Percentiles rank a stretch among this genome's conserved stretches.
These are phyloP conservation scores for Pachycephus smyrnensis DNA, from an alignment of 2,888 invertebrate species.

Conservation along the genomic window DNA sequence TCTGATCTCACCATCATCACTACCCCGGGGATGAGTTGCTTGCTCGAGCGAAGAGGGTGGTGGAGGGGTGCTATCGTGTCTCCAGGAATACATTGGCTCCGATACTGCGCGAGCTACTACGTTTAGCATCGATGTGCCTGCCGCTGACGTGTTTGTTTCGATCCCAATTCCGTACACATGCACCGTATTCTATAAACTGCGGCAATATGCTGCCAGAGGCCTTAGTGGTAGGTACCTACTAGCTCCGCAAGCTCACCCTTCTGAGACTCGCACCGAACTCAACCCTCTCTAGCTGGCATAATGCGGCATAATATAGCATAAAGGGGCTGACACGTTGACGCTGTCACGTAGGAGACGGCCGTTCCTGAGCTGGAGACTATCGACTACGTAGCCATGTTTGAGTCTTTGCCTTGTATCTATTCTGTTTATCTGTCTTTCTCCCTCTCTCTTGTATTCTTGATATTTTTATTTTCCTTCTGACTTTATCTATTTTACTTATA, in stretches of 20 bases:
- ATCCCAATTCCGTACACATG: conserved; percentile 12
- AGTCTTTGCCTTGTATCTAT: background rate
- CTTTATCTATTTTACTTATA: background rate
- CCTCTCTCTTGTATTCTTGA: background rate
- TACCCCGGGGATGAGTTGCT: background rate
- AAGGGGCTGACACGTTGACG: conserved; percentile 12
- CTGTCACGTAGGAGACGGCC: conserved; percentile 5
- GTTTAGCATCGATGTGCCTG: conserved; percentile 5
- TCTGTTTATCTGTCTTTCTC: background rate
- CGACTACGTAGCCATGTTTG: background rate
- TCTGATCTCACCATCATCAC: background rate
- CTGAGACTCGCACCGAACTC: background rate
- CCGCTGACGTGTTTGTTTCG: conserved; percentile 7
- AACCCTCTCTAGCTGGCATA: background rate
- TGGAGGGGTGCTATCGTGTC: background rate
- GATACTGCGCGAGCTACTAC: conserved; percentile 1
- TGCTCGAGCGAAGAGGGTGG: background rate
- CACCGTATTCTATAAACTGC: conserved; percentile 2
- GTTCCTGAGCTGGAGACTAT: background rate
- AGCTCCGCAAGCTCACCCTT: background rate
- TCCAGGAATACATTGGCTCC: background rate
- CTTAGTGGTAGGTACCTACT: background rate
- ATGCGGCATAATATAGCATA: conserved; percentile 1
- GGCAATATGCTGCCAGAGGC: conserved; percentile 1
- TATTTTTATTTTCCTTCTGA: background rate